A percentile compares a stretch with the other conserved stretches of the same genome.
phyloP scores from a whole-genome alignment of 2,797 vertebrate species.

The Tinamus major region DNA sequence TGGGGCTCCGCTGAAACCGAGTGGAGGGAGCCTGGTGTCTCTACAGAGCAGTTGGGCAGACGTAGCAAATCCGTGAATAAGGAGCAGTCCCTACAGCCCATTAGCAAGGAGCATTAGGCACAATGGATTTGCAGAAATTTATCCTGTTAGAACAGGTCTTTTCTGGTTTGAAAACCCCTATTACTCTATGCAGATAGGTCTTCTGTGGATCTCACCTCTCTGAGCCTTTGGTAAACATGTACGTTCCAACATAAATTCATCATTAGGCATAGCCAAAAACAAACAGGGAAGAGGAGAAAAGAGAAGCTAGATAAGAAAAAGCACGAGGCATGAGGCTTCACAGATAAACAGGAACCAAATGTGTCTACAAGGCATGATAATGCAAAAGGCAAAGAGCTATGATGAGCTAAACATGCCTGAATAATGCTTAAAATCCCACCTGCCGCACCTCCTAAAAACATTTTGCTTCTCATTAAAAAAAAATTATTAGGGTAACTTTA shows the following conservation, averaged over 20 bases:
- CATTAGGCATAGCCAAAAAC: background rate
- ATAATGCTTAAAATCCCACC: background rate
- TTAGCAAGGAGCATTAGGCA: background rate
- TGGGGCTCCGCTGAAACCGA: background rate
- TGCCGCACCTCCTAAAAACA: background rate
- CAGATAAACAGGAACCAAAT: background rate
- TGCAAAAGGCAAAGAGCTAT: background rate
- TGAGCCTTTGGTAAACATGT: background rate
- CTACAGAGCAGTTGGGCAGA: background rate
- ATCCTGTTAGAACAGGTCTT: background rate
- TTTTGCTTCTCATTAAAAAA: background rate
- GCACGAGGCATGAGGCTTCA: background rate
- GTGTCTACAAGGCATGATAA: background rate
- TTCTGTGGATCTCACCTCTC: background rate
- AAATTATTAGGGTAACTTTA: background rate
- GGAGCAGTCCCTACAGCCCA: background rate
- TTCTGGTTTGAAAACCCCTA: background rate
- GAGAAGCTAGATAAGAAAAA: background rate
- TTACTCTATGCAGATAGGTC: background rate
- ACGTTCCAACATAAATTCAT: accelerated
- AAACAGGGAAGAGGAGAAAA: background rate
- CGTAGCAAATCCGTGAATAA: background rate
- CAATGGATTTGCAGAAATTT: background rate
- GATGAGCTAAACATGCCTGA: background rate
- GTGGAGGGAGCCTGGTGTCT: background rate